Base-by-base conservation (phyloP, 2,888 invertebrate species). In the Drosophila imparisetae region DNA sequence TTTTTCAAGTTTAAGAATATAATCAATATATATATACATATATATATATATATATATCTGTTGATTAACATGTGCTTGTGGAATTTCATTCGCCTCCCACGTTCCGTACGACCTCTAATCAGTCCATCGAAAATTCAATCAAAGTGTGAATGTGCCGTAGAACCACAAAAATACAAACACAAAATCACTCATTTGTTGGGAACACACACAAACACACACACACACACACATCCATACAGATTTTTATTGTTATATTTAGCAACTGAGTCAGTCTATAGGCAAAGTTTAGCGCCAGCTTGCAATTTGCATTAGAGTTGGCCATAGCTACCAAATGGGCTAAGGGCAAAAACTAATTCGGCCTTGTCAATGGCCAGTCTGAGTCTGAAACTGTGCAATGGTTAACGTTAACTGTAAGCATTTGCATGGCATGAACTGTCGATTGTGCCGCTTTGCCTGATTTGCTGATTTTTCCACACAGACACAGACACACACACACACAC, bases 281-380 rank as follows among this genome's bases (percentile, higher is more conserved):
- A 50, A 78, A 79, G 63, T 69, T 79, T 45, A 50, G 49, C 57
- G 75, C 75, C 66, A 74, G 69, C 70, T 78, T 78, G 75, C 77
- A 78, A 59, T 64, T 78, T 61, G 64, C 71, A 48, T 34, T 50
- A 24, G 38, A 50, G 54, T 27, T 55, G 42, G 60, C 40, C 49
- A 53, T 38, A 34, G 27, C n/a, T 53, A 38, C 21, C 64, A 36
- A 53, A 64, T 15, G 59, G 67, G 61, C 76, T 18, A 54, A 30
- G 53, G 68, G 74, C 59, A n/a, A 36, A 52, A 65, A 65, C 66
- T 57, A 77, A 78, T 61, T 68, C 67, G 50, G 52, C 34, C 55
- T 52, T 57, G 53, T 53, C 69, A 63, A 45, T 55, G 53, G 48
- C 24, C 40, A 53, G 50, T 54, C 30, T 21, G 42, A 42, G 70